Base-by-base conservation (phyloP, 2,888 invertebrate species). In the Epinotia nisella region DNA sequence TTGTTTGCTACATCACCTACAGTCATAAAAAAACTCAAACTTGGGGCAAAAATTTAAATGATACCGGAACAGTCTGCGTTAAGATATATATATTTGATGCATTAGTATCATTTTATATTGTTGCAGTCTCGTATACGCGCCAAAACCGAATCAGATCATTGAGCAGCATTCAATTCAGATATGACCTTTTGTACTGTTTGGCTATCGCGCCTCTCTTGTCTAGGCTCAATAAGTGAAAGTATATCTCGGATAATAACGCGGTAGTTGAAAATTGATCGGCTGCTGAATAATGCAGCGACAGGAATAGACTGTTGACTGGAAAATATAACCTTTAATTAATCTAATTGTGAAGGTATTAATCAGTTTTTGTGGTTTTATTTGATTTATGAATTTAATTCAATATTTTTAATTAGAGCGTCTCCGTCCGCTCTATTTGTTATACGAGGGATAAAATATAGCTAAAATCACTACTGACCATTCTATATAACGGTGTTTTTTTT, bases 211-310 rank as follows among this genome's bases (percentile, higher is more conserved):
- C 35, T 9, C 35, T 35, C 35, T 35, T 35, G 35, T 35, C 35
- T 35, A 55, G 15, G 24, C 66, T 24, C 39, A 35, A 29, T 45
- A 4, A 66, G 71, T 66, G 66, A 71, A 71, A 71, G 71, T 71
- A 61, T 29, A 61, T 29, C 9, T 9, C 29, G 53, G 24, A 66
- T 66, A 60, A 71, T 66, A 53, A 66, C 45, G 29, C 29, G 35
- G 35, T 68, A 62, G 61, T 72, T 72, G 60, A 67, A 68, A 68
- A 72, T 68, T 68, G 61, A 72, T 62, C 67, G 39, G 56, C 62
- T 17, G 55, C 49, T 62, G 67, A 56, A 56, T 61, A 56, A 65
- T 69, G 39, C 56, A 68, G 67, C 41, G 55, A 58, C 49, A 49
- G 56, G 64, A 24, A 45, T 15, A 66, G 59, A 53, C 66, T 51